Base-by-base conservation (phyloP, 2,888 invertebrate genomes). In the Plebejus melissa region DNA sequence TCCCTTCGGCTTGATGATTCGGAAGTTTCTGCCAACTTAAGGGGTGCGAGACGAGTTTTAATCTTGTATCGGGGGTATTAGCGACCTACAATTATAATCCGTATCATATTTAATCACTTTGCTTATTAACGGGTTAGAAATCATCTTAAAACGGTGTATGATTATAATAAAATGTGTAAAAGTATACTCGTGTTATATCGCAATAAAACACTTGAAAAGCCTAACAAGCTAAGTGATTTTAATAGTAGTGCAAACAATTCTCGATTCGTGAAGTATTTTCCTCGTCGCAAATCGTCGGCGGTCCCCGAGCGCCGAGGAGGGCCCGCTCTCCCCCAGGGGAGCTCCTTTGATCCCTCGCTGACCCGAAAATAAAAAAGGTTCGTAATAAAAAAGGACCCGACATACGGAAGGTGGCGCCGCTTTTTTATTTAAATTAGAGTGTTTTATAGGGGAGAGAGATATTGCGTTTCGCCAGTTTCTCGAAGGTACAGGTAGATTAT, bases 381-480 rank as follows among this genome's bases (percentile, higher is more conserved):
- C 91, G 88, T 91, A 93, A 92, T 92, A 92, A 92, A 93, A 90
- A 92, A 90, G 90, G 90, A 89, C 91, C 91, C 91, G 91, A 93
- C 93, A 93, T 93, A 93, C 93, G 93, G 91, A 93, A 92, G 92
- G 93, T 93, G 91, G 91, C 91, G 93, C 90, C 90, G 91, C 91
- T 93, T 93, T 93, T 93, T 93, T 93, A 93, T 93, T 93, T 93
- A 93, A 93, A 93, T 93, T 93, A 91, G 93, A 93, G 92, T 92
- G 91, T 93, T 93, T 93, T 93, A 93, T 93, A 90, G 91, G 89
- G 90, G 88, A 88, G 89, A 88, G 89, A 90, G 90, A 92, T 93
- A 93, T 93, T 93, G 90, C 91, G 91, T 91, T 92, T 88, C 89
- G 88, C 89, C 90, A 88, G 88, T 90, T 88, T 89, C 90, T 90